A percentile compares a stretch with the other conserved stretches of the same genome.
phyloP scores from a whole-genome alignment of 1,140 invertebrate species.

The Anastrepha ludens region DNA sequence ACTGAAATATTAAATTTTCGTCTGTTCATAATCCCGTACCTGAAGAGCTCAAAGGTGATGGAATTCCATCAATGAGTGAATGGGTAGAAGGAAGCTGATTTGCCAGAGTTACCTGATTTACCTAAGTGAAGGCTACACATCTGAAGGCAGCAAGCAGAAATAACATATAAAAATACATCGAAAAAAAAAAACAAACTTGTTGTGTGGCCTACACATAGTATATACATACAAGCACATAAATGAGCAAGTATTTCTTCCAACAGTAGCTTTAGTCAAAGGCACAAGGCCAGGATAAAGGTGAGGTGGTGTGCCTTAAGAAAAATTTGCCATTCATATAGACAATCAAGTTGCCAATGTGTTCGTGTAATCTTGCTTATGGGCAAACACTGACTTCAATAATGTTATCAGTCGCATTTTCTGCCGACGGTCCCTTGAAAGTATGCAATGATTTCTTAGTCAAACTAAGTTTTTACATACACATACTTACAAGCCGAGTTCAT shows the following conservation, averaged over 20 bases:
- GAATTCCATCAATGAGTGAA: not conserved
- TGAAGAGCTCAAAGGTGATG: not conserved
- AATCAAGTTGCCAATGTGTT: not conserved
- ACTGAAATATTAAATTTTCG: not conserved
- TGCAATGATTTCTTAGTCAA: slow-evolving; percentile 31
- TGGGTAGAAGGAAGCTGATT: not conserved
- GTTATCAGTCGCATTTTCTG: slow-evolving; percentile 30
- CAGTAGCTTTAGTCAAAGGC: too few relatives aligned
- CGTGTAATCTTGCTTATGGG: slow-evolving; percentile 2
- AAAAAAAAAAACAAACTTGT: too few relatives aligned
- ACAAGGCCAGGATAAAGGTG: too few relatives aligned
- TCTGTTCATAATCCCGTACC: not conserved
- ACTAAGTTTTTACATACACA: not conserved
- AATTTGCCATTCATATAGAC: not conserved
- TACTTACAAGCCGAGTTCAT: not conserved
- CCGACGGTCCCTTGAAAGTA: slow-evolving; percentile 16
- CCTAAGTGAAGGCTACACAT: not conserved
- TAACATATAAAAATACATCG: too few relatives aligned
- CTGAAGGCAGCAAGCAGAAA: not conserved
- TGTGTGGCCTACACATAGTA: too few relatives aligned
- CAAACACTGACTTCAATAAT: slow-evolving; percentile 29
- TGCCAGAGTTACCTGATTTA: slow-evolving; percentile 17
- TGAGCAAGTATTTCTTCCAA: not conserved
- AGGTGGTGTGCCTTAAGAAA: not conserved
- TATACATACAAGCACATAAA: not conserved